Evolutionary conservation across 1,140 invertebrate species (phyloP), one percentile per base, ranked within the genome.

Genomic region (Drosophila kepulauana): DNA sequence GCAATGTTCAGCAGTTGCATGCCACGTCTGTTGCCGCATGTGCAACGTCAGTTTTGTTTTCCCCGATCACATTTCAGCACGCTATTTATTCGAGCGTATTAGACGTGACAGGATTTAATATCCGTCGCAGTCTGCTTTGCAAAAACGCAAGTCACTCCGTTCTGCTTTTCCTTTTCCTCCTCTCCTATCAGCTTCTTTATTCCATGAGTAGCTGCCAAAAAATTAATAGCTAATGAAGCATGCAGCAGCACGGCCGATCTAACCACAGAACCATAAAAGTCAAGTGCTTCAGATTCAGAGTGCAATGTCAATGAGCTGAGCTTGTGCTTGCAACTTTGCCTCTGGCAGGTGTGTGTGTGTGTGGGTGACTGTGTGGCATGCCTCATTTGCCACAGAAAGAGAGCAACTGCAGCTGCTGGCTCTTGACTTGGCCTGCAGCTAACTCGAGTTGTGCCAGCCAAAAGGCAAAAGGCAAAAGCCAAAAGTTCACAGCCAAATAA

Each of bases 141-240:
- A 52, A 66, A 68, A 61, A 45, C 20, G 7, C 20, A 38, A 56
- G 25, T n/a, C 16, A 33, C n/a, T 8, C 49, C 5, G 1, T 2
- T 5, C 25, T 64, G 41, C 25, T 33, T 1, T 20, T 3, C 20
- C 20, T 20, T 20, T 3, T 20, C 8, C 35, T 38, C 1, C 35
- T 8, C 8, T 8, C 33, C 33, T 8, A 0, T 35, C 1, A 8
- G 6, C 33, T 8, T 2, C 8, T 35, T 35, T 35, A 38, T 38
- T 7, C 35, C 7, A 2, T 7, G 7, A 38, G 7, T 3, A 38
- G 52, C 15, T 15, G 30, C 28, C 49, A 57, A 41, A 56, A 41
- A 88, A 87, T 82, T 82, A 88, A 88, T 84, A 69, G 69, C 84
- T 87, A 87, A 87, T 88, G 84, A 87, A 82, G 84, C 84, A 43